Base-by-base conservation (phyloP, 2,113 vertebrate species). In the Monopterus albus region DNA sequence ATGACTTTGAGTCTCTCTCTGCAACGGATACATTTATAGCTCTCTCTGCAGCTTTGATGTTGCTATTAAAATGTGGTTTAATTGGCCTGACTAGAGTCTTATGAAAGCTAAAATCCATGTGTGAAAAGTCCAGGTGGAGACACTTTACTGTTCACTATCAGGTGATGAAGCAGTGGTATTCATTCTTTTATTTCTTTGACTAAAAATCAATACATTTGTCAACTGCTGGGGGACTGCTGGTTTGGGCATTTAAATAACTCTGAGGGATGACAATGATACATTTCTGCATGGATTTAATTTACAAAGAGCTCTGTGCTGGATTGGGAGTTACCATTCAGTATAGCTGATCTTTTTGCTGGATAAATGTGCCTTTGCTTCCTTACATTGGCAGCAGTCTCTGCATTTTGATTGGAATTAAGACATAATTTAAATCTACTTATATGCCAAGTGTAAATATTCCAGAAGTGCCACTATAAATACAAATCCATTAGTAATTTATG, bases 301-400 rank as follows among this genome's bases (percentile, higher is more conserved):
- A 59, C 18, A 40, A 42, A 59, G 11, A 20, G 8, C 12, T n/a
- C 17, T 17, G 0, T 18, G 43, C 38, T 33, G 9, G 12, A 64
- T 47, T 35, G 18, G 29, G 15, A 47, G 26, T 46, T 31, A 33
- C 8, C 40, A 26, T 21, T 17, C 20, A 12, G 52, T 35, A 52
- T 10, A 31, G 28, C 47, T 39, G 29, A 38, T 47, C 20, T 21
- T 36, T 39, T 7, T 35, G 26, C 55, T 36, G 3, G 17, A 4
- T 39, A 75, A 71, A 75, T 43, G 20, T 43, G 3, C 8, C 36
- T 21, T 26, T 45, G 40, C 46, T 49, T 65, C 33, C 60, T 70
- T 55, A 59, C 21, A 38, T 9, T 20, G 29, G 29, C 5, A 31
- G 5, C 8, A 5, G 8, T 31, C 29, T 31, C 29, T 31, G 29